Conservation (phyloP, 2,888 invertebrate genomes). For the Euplagia quadripunctaria region DNA sequence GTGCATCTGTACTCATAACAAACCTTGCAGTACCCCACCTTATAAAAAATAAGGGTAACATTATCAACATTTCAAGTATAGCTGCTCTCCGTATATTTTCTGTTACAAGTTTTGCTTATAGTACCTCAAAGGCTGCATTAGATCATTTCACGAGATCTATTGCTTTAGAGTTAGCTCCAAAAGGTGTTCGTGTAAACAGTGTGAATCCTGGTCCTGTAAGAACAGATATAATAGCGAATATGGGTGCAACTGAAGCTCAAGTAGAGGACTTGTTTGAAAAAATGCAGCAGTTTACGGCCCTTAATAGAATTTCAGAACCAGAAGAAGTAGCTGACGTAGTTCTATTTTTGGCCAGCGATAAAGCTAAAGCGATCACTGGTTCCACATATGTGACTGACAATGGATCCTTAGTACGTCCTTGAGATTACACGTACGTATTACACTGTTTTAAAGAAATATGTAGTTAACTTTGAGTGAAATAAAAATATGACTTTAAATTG, state of each 20-base stretch:
- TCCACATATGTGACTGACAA: constrained; percentile 18
- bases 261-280: not conserved
- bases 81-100: constrained; percentile 10
- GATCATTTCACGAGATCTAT: constrained; percentile 51
- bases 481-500: too few relatives aligned
- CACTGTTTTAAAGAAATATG: too few relatives aligned
- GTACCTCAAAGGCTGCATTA: constrained; percentile 50
- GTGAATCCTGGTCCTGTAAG: too few relatives aligned
- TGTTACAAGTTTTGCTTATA: constrained; percentile 28
- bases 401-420: not conserved
- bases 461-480: too few relatives aligned
- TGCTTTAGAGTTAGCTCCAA: constrained; percentile 89
- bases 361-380: constrained; percentile 17
- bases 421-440: too few relatives aligned
- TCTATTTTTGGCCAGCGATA: constrained; percentile 23
- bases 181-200: constrained; percentile 89
- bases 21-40: constrained; percentile 46
- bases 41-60: constrained; percentile 81
- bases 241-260: not conserved
- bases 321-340: constrained; percentile 23
- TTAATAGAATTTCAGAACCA: constrained; percentile 11
- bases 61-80: constrained; percentile 89
- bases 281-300: not conserved
- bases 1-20: constrained; percentile 32
- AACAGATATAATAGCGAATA: not conserved